Percentiles rank a stretch among this genome's conserved stretches.
phyloP scores from a whole-genome alignment of 2,888 invertebrate genomes.

The Choreutis nemorana region DNA sequence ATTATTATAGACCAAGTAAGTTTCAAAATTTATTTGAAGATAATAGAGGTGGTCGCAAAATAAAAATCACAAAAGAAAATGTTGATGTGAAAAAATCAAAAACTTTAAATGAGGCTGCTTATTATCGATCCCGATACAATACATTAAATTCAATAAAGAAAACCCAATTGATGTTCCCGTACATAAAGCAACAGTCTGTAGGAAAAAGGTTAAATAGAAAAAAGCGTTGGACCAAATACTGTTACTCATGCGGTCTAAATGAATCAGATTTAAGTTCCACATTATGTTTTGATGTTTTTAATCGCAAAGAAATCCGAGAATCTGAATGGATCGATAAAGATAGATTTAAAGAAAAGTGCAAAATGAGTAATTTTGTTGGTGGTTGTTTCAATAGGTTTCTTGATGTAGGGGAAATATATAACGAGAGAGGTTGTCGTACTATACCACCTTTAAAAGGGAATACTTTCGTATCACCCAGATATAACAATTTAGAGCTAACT shows the following conservation, averaged over 20 bases:
- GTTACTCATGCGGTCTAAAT: slow-evolving; percentile 23
- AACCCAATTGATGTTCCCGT: too few species aligned
- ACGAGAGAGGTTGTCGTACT: slow-evolving; percentile 28
- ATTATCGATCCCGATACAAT: too few species aligned
- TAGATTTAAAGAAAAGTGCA: slow-evolving; percentile 10
- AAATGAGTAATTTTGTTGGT: slow-evolving; percentile 5
- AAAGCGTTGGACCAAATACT: slow-evolving; percentile 8
- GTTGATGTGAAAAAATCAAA: too few species aligned
- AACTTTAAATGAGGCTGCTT: too few species aligned
- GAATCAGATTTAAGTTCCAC: slow-evolving; percentile 9
- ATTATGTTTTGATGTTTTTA: slow-evolving; percentile 16
- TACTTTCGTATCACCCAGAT: slow-evolving; percentile 17
- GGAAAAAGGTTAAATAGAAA: too few species aligned
- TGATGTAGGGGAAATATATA: slow-evolving; percentile 21
- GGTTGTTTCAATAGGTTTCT: slow-evolving; percentile 25
- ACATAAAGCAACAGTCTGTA: too few species aligned
- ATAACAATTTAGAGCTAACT: slow-evolving; percentile 17
- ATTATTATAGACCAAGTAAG: too few species aligned
- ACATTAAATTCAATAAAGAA: too few species aligned
- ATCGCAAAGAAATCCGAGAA: slow-evolving; percentile 4
- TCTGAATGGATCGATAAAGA: not conserved
- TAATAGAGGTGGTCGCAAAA: too few species aligned
- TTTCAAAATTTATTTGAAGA: too few species aligned
- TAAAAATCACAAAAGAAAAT: too few species aligned
- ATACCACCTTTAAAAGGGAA: slow-evolving; percentile 17